Conservation (phyloP, 2,888 invertebrate genomes). For the Epinotia brunnichana region DNA sequence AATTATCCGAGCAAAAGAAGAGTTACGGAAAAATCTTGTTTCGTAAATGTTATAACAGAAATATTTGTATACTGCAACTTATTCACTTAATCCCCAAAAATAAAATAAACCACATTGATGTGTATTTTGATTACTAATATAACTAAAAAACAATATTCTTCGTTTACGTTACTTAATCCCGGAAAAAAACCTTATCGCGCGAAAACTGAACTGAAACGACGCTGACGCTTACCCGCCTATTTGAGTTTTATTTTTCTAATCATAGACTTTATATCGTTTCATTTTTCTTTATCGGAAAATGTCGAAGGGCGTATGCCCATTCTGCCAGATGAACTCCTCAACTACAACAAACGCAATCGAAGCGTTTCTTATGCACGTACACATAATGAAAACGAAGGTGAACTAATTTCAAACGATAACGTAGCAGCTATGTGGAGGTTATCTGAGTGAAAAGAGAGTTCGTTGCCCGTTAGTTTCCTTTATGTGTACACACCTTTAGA, state of each 20-base stretch:
- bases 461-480: neutral
- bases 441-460: too few species aligned
- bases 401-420: too few species aligned
- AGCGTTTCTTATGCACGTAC: neutral
- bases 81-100: neutral
- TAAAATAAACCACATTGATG: neutral
- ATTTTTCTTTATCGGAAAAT: neutral
- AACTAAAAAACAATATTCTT: neutral
- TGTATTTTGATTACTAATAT: too few species aligned
- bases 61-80: neutral
- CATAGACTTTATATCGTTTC: slow-evolving; percentile 2
- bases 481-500: neutral
- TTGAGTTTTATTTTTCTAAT: slow-evolving; percentile 14
- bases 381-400: neutral
- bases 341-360: neutral
- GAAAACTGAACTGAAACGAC: slow-evolving; percentile 10
- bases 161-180: slow-evolving; percentile 5
- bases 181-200: neutral
- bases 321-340: neutral
- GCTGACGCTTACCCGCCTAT: slow-evolving; percentile 17
- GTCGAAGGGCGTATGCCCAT: slow-evolving; percentile 3
- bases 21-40: too few species aligned
- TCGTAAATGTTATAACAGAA: too few species aligned
- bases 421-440: too few species aligned
- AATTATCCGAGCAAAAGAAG: neutral